These are phyloP conservation scores for Gerris buenoi DNA, from an alignment of 1,140 invertebrate species.

Conservation along the genomic window DNA sequence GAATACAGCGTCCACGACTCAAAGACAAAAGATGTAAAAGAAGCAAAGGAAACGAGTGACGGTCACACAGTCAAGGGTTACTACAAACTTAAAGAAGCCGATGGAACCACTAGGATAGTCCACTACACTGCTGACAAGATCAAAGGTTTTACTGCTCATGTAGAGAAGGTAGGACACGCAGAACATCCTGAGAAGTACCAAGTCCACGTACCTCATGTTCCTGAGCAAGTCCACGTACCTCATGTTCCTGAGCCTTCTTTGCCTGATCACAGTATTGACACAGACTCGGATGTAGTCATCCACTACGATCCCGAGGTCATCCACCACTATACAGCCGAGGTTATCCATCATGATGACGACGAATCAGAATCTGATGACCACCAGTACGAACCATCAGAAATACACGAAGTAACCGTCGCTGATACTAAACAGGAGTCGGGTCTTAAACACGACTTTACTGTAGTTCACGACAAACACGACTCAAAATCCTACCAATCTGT, in stretches of 20 bases:
- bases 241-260: neutral
- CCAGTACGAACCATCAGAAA: neutral
- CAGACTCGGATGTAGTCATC: neutral
- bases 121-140: conserved; percentile 10
- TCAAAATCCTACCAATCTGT: neutral
- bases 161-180: conserved; percentile 1
- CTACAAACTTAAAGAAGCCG: conserved; percentile 8
- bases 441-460: neutral
- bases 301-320: neutral
- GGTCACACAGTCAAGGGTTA: conserved; percentile 7
- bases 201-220: neutral
- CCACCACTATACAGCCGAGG: neutral
- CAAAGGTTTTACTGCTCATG: neutral
- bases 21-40: conserved; percentile 34
- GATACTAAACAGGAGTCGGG: neutral
- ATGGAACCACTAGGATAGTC: neutral
- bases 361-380: neutral
- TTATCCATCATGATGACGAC: neutral
- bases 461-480: neutral
- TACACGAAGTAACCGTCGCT: neutral
- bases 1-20: conserved; percentile 39
- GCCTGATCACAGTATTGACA: neutral
- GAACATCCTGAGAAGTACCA: neutral
- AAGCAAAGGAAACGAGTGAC: conserved; percentile 30
- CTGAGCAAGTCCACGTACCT: neutral